Base-by-base conservation (phyloP, 2,113 vertebrate species). In the Taxidea taxus region DNA sequence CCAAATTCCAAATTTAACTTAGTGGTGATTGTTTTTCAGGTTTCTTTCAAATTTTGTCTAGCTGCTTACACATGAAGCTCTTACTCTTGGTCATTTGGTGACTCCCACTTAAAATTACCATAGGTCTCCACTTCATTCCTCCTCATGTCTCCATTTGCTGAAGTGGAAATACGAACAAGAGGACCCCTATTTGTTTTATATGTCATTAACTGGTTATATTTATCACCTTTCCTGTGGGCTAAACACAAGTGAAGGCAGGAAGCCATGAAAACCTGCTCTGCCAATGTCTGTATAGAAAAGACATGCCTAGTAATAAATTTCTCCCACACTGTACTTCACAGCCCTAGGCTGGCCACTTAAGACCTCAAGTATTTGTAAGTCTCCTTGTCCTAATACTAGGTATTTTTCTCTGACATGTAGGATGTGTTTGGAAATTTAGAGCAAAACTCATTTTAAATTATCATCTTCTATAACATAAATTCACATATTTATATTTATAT, bases 381-480 rank as follows among this genome's bases (percentile, higher is more conserved):
- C 23, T 92, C 64, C 18, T 49, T 97, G n/a, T 49, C 49, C 31
- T 88, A 92, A 97, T 74, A 70, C 47, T 94, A 97, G 68, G 25
- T 44, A 47, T 95, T 97, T 98, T 97, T 56, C 91, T 95, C 85
- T 97, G 72, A 85, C 56, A 87, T 25, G 51, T 3, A 42, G 39
- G 11, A 78, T 82, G 23, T 96, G 29, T 92, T 94, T 90, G 54
- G 42, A 95, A 96, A 90, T 84, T 78, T 37, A 86, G 0, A 84
- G 83, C 18, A 97, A 98, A 98, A 87, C 68, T 82, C 87, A 97
- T 92, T 98, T 98, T 96, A 97, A 98, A 98, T 97, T 97, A 97
- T 97, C 95, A 98, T 94, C 47, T 94, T 97, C 87, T 93, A 78
- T 90, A 62, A 78, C 82, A 95, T 91, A 97, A 98, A 98, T 98